phyloP scores from a whole-genome alignment of 2,888 invertebrate species.

The Neoitamus cyanurus region DNA sequence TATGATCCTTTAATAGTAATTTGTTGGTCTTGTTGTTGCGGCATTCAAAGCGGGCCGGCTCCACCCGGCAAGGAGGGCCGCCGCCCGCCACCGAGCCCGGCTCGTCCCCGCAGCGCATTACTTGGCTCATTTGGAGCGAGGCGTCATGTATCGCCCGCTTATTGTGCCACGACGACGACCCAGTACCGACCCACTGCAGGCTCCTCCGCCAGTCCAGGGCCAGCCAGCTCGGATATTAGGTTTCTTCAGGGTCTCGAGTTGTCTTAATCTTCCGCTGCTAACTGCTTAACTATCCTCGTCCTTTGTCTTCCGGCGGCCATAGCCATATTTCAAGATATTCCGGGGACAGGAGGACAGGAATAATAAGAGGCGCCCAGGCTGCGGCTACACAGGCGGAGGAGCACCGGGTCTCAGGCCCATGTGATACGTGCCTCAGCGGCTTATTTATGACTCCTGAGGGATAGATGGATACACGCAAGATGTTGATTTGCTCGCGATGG shows the following conservation, averaged over 20 bases:
- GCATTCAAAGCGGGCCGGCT: constrained; percentile 39
- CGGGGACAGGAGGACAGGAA: constrained; percentile 22
- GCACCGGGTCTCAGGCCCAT: background rate
- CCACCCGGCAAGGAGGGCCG: background rate
- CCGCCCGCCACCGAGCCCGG: background rate
- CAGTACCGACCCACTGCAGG: background rate
- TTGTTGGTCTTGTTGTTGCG: constrained; percentile 46
- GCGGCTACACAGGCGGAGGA: background rate
- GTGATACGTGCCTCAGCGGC: constrained; percentile 1
- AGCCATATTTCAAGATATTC: constrained; percentile 38
- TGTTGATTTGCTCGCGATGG: constrained; percentile 19
- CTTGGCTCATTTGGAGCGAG: constrained; percentile 31
- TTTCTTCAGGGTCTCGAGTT: constrained; percentile 36
- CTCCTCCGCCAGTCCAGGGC: background rate
- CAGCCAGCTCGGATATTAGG: constrained; percentile 22
- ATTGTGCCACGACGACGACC: background rate
- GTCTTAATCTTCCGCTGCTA: constrained; percentile 41
- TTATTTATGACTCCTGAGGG: constrained; percentile 27
- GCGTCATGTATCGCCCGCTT: constrained; percentile 22
- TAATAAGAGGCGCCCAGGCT: constrained; percentile 15
- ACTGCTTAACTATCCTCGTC: constrained; percentile 29
- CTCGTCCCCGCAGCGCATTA: constrained; percentile 1
- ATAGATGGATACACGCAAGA: constrained; percentile 36
- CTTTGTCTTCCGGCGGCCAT: constrained; percentile 34
- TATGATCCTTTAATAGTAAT: constrained; percentile 48